Evolutionary conservation across 2,888 invertebrate species (phyloP), one percentile per base, ranked within the genome.

Genomic region (Drosophila acutilabella): DNA sequence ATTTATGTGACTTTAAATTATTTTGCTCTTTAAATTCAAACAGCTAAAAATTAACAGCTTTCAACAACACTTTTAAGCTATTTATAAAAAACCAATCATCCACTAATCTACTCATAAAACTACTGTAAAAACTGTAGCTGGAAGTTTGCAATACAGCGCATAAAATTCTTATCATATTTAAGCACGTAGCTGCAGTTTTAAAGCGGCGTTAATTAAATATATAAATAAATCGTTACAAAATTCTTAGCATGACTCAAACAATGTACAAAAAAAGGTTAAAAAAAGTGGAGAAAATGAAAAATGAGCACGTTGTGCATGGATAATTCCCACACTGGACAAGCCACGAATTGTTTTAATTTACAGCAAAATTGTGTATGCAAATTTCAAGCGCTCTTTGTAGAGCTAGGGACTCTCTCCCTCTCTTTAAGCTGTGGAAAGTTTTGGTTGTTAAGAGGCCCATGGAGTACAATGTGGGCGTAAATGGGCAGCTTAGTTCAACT

Each of bases 281-380:
- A 26, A 53, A 59, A 13, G 4, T 45, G 41, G 30, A 47, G 53
- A 52, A 53, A 53, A 11, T 13, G 23, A 16, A 10, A 26, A 8
- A 48, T 52, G 16, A 71, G 68, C 76, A 76, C 77, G 73, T 72
- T 61, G 67, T 48, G 44, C 36, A 64, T 50, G 53, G 8, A 30
- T 38, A 10, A 36, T 23, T 26, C 6, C 20, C 42, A 41, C 54
- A 67, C 58, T 71, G 11, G 36, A 40, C 40, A 41, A 45, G 42
- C 16, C 14, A 23, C 10, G 20, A 44, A 33, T 20, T 54, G 5
- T n/a, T 23, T 59, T 47, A 30, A 51, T 51, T 57, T 33, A 33
- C 16, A 53, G 18, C 33, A 20, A 23, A 36, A 23, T 36, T 50
- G 33, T 59, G 14, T 44, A 44, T 33, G 68, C 18, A 60, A 60